Percentiles rank a stretch among this genome's conserved stretches.
phyloP scores from a whole-genome alignment of 2,113 vertebrate species.

The Oostethus manadensis region DNA sequence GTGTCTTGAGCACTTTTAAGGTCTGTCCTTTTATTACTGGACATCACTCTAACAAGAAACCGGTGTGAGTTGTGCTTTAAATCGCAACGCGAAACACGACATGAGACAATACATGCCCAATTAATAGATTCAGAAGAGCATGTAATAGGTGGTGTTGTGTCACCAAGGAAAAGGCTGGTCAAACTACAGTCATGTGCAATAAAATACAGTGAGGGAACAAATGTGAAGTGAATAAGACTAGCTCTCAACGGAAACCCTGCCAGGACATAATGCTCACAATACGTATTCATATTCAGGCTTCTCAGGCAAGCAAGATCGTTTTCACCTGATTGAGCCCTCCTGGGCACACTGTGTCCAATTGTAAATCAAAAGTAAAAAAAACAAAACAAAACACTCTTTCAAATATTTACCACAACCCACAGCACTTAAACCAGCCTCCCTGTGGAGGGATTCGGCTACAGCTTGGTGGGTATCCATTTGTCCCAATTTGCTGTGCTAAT shows the following conservation, averaged over 20 bases:
- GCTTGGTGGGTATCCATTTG: neutral
- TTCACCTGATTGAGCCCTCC: constrained; percentile 39
- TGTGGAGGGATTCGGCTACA: constrained; percentile 2
- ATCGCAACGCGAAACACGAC: neutral
- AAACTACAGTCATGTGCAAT: constrained; percentile 27
- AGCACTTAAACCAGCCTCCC: constrained; percentile 14
- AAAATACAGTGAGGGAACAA: constrained; percentile 25
- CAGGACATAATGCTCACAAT: constrained; percentile 18
- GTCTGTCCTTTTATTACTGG: no score
- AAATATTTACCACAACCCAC: neutral
- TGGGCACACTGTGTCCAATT: constrained; percentile 31
- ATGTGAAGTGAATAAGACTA: constrained; percentile 13
- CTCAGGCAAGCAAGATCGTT: constrained; percentile 23
- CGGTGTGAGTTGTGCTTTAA: neutral
- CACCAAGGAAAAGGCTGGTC: constrained; percentile 19
- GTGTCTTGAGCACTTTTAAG: no score
- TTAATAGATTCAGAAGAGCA: constrained; percentile 3
- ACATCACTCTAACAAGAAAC: no score
- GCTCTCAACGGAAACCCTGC: constrained; percentile 24
- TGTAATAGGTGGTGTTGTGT: neutral
- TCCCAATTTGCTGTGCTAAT: constrained; percentile 13
- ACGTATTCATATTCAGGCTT: constrained; percentile 23
- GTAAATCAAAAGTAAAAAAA: constrained; percentile 17
- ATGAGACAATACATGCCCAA: neutral
- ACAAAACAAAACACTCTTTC: neutral